Evolutionary conservation across 1,140 invertebrate species (phyloP).

Genomic region (Psilanteris sp.): DNA sequence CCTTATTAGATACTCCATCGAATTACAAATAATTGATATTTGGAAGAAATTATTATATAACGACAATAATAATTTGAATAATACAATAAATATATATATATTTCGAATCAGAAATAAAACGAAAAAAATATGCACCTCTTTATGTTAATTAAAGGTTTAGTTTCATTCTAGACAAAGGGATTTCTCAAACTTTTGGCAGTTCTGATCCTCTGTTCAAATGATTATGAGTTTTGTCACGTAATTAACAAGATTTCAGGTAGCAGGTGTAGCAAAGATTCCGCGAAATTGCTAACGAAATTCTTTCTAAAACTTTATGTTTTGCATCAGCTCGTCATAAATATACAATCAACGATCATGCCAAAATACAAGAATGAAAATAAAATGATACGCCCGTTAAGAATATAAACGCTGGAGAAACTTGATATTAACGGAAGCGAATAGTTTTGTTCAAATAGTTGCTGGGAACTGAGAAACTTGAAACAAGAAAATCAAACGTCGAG

Average conservation of each 20-base stretch:
- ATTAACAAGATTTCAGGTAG: slow-evolving; percentile 30
- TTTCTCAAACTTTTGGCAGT: slow-evolving; percentile 39
- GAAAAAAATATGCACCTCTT: slow-evolving; percentile 16
- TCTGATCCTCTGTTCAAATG: slow-evolving; percentile 37
- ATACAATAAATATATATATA: too few relatives aligned
- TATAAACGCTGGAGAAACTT: background rate
- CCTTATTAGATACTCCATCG: slow-evolving; percentile 13
- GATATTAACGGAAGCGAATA: slow-evolving; percentile 1
- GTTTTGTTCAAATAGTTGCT: slow-evolving; percentile 5
- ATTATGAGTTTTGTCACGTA: slow-evolving; percentile 56
- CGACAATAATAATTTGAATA: too few relatives aligned
- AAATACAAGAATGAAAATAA: background rate
- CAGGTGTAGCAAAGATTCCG: slow-evolving; percentile 1
- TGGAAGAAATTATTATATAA: too few relatives aligned
- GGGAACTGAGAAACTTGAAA: slow-evolving; percentile 16
- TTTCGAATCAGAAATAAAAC: too few relatives aligned
- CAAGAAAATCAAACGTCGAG: slow-evolving; percentile 35
- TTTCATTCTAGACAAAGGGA: slow-evolving; percentile 35
- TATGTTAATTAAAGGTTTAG: slow-evolving; percentile 16
- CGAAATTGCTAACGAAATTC: slow-evolving; percentile 9
- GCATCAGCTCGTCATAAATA: background rate
- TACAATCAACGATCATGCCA: slow-evolving; percentile 17
- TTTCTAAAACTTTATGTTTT: slow-evolving; percentile 14
- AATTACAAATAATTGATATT: slow-evolving; percentile 5
- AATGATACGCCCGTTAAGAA: slow-evolving; percentile 1